phyloP scores from a whole-genome alignment of 2,797 vertebrate genomes.

The Cryptoblepharus egeriae region DNA sequence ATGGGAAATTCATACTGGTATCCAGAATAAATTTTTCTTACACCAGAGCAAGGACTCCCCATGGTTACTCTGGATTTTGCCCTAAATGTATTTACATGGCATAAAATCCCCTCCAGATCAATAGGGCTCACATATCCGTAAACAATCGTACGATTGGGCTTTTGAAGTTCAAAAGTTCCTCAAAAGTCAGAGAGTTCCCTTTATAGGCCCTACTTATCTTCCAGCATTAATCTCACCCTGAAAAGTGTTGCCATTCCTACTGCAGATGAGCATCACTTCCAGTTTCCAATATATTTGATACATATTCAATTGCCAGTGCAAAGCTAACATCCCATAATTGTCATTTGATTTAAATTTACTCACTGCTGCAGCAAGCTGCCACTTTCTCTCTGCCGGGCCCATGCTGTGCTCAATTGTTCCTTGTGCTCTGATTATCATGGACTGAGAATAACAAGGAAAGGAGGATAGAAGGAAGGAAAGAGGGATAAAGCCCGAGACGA shows the following conservation, averaged over 20 bases:
- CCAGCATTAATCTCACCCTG: slow-evolving; percentile 9
- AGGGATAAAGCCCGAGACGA: neutral
- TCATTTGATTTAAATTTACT: slow-evolving; percentile 67
- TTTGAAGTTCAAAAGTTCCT: neutral
- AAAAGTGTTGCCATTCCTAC: slow-evolving; percentile 23
- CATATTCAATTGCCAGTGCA: slow-evolving; percentile 40
- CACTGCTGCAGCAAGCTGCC: slow-evolving; percentile 34
- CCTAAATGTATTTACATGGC: neutral
- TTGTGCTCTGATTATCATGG: slow-evolving; percentile 62
- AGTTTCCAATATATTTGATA: slow-evolving; percentile 37
- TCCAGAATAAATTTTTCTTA: no score
- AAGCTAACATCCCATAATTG: slow-evolving; percentile 45
- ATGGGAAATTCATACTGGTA: no score
- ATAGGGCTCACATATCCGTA: neutral
- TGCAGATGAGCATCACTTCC: neutral
- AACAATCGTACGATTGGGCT: neutral
- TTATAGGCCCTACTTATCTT: slow-evolving; percentile 3
- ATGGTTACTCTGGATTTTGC: no score
- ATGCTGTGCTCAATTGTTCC: slow-evolving; percentile 64
- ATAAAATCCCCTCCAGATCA: neutral
- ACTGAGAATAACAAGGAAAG: slow-evolving; percentile 1
- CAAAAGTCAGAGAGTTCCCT: slow-evolving; percentile 11
- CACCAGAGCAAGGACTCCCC: no score
- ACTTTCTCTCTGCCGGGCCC: slow-evolving; percentile 51
- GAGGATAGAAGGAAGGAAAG: slow-evolving; percentile 7